These are phyloP conservation scores for Drosophila repletoides DNA, from an alignment of 1,140 invertebrate genomes.

Conservation along the genomic window DNA sequence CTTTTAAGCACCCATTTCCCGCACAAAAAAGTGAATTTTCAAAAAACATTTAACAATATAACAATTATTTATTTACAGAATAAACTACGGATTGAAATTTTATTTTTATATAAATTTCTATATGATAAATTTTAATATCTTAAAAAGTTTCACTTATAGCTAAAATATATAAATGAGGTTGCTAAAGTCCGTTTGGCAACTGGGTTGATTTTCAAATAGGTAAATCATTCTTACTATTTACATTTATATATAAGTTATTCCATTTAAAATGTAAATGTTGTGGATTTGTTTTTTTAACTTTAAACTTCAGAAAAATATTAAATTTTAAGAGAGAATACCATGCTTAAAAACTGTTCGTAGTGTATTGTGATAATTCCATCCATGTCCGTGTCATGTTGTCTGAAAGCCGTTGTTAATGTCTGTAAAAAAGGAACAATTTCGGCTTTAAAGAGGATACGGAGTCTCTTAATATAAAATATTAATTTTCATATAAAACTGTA, in stretches of 20 bases:
- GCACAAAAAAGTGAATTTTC: too few species aligned
- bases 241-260: conserved; percentile 13
- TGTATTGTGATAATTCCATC: conserved; percentile 98
- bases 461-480: too few species aligned
- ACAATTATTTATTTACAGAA: too few species aligned
- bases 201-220: not conserved
- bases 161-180: not conserved
- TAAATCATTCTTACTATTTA: conserved; percentile 9
- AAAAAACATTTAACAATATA: too few species aligned
- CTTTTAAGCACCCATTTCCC: too few species aligned
- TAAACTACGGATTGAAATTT: too few species aligned
- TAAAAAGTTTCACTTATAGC: too few species aligned
- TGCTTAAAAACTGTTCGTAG: conserved; percentile 98
- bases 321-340: conserved; percentile 97
- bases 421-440: conserved; percentile 79
- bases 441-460: too few species aligned
- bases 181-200: conserved; percentile 1
- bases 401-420: conserved; percentile 95
- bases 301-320: conserved; percentile 78
- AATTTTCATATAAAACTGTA: too few species aligned
- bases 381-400: conserved; percentile 94
- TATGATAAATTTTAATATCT: too few species aligned
- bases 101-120: too few species aligned
- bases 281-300: not conserved
- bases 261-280: not conserved